Base-by-base conservation (phyloP, 1,140 invertebrate genomes). In the Ditylenchus dipsaci region DNA sequence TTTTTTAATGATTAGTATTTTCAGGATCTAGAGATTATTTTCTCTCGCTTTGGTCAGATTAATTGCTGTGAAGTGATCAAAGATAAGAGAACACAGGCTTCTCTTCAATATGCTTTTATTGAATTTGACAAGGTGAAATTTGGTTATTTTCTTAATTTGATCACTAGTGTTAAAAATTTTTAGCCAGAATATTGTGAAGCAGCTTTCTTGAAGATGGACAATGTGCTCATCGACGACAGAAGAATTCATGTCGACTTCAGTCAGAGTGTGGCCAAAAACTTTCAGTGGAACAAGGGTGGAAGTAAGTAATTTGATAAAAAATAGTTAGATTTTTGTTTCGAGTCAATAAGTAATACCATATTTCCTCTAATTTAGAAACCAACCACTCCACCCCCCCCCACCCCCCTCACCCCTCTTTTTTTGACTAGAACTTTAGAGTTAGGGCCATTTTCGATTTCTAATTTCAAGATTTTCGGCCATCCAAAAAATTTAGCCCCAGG, bases 171-270 rank as follows among this genome's bases (percentile, higher is more conserved):
- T 38, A 29, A 29, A n/a, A 63, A 59, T 13, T 72, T 75, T 78
- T 76, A 86, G 83, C 69, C 76, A 89, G 82, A 95, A 83, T 89
- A 93, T 11, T 98, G 95, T 86, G 96, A 99, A 86, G 90, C 92
- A 75, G 96, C 96, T 1, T 99, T 93, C 85, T 95, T 98, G 77
- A 99, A 99, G 87, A 99, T 99, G 96, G 95, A 97, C 80, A 99
- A 99, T 86, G 95, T 98, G 0, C 85, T 98, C 0, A 98, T 99
- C 77, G 96, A 99, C 85, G 96, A 99, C 82, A 85, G 96, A 57
- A 86, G 96, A 76, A 98, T 99, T 76, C 95, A 99, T 84, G 96
- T 99, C 1, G 96, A 99, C 84, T 99, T 99, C 85, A 96, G 93
- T 76, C 96, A 99, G 82, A 96, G 93, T 53, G 95, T 99, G 1